Conservation (phyloP, 1,140 invertebrate species). For the Lithobius niger region DNA sequence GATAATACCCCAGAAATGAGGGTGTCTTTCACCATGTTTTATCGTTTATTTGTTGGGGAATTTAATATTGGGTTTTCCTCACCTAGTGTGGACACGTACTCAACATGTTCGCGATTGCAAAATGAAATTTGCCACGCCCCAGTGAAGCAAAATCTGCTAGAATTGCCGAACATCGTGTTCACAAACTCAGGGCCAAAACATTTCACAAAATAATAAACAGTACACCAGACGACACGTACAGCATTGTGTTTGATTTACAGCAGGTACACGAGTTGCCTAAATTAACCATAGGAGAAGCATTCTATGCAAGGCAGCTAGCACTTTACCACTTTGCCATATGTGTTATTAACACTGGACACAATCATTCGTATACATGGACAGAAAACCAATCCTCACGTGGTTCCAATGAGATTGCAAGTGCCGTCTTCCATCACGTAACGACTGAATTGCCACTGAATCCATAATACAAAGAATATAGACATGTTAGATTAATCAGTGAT, state of each 20-base stretch:
- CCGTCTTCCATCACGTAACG: not conserved
- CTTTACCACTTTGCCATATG: not conserved
- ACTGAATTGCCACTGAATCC: not conserved
- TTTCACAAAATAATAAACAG: not conserved
- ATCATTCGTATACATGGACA: not conserved
- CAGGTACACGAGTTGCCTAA: too few species aligned
- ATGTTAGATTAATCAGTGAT: constrained; percentile 5
- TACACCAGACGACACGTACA: not conserved
- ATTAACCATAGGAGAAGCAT: not conserved
- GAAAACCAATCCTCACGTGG: not conserved
- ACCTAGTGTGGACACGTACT: too few species aligned
- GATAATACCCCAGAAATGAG: not conserved
- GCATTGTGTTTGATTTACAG: not conserved
- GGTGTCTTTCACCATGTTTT: not conserved
- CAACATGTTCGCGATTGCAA: not conserved
- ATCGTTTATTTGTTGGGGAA: not conserved
- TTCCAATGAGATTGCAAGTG: not conserved
- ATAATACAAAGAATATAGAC: not conserved
- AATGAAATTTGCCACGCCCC: too few species aligned
- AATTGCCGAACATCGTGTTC: not conserved
- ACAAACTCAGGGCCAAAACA: not conserved
- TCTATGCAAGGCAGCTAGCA: not conserved
- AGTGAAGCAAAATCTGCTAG: too few species aligned
- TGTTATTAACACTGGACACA: not conserved
- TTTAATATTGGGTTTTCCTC: not conserved